Base-by-base conservation (phyloP, 2,797 vertebrate species). In the Siniperca obscura region DNA sequence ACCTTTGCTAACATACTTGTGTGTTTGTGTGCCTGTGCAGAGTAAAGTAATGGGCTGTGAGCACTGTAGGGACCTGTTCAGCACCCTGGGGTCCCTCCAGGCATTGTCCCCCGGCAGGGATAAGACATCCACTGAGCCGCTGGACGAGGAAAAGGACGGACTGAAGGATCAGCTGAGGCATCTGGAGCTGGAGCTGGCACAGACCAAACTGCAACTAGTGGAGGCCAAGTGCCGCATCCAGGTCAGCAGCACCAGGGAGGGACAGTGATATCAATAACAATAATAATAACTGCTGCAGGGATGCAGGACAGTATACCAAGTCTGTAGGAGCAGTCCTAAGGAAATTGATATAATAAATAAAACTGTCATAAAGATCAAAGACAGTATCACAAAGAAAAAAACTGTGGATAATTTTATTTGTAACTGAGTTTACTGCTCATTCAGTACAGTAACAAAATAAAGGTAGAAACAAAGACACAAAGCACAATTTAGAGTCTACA, bases 161-260 rank as follows among this genome's bases (percentile, higher is more conserved):
- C 96, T 99, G 48, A 97, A 97, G 93, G 97, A 97, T 82, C 98
- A 99, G 89, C 96, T 99, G 80, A 92, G 98, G 77, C 97, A 98
- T 81, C 95, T 99, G 96, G 98, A 99, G 91, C 95, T 99, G 92
- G 98, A 99, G 80, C 93, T 99, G 91, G 98, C 98, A 25, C 98
- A 99, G 92, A 99, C 98, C 88, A 99, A 99, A 86, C 96, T 99
- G 84, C 98, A 99, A 92, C 96, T 99, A 83, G 98, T 99, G 93
- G 98, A 99, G 94, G 98, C 98, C 88, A 99, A 99, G 94, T 99
- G 98, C 83, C 98, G 98, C 94, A 99, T 99, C 86, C 98, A 99
- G 98, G 98, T 99, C 86, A 13, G 88, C 83, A 4, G 48, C 59
- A 30, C 0, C 21, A 17, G 9, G 17, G 19, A 9, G n/a, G 4